Evolutionary conservation across 2,797 vertebrate genomes (phyloP), one percentile per base, ranked within the genome.

Genomic region (Peromyscus attwateri): DNA sequence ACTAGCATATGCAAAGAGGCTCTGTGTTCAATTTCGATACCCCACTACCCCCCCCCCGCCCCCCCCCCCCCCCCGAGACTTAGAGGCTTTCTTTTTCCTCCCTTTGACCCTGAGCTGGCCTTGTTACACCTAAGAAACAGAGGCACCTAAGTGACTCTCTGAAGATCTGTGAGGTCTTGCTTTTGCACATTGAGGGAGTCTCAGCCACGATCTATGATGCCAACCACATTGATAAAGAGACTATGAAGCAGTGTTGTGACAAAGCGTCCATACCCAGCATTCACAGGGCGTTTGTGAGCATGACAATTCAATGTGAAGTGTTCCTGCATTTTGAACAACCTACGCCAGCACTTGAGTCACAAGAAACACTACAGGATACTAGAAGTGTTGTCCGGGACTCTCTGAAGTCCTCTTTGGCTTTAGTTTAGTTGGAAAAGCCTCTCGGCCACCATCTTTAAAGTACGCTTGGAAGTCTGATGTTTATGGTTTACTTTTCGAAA

Each of bases 361-460:
- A 49, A 87, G 60, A 94, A 92, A 66, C 29, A 37, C 31, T 49
- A 10, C 4, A 10, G 49, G 55, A 55, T 34, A 83, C 91, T 81
- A 31, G 40, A 92, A 68, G 40, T 29, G 2, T n/a, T 73, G 52
- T 12, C 66, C 73, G 37, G 13, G 11, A 79, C 75, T 87, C 87
- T 95, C 70, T 77, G 57, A 92, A 79, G 83, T 76, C 27, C 55
- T 66, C 43, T 71, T 88, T 49, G 68, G 55, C 43, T 92, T 94
- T 92, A n/a, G 23, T 68, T 89, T 90, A 80, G 57, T 91, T 57
- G 6, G 29, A 49, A 57, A 55, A 75, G 1, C 66, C n/a, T 68
- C 49, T 84, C 57, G 46, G 55, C 77, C 4, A 8, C 34, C 37
- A 71, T 81, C 43, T 94, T 93, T 93, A 77, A 94, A 90, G 70